Evolutionary conservation across 2,113 vertebrate species (phyloP).

Genomic region (Aix galericulata): DNA sequence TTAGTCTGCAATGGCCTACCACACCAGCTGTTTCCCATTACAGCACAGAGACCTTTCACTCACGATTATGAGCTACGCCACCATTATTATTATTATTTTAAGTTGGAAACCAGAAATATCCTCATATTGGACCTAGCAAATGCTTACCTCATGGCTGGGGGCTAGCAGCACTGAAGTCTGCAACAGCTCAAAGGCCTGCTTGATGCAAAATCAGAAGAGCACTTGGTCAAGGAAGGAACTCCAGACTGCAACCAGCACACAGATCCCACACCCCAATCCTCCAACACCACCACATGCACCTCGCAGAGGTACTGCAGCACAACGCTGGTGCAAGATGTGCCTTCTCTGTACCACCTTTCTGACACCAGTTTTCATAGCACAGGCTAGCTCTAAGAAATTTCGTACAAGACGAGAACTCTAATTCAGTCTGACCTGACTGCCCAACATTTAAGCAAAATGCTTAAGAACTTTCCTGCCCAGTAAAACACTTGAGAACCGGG

Average conservation of each 20-base stretch:
- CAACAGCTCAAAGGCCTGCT: not conserved
- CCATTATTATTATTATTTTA: not conserved
- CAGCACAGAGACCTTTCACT: slow-evolving; percentile 40
- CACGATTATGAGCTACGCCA: not conserved
- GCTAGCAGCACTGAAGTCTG: not conserved
- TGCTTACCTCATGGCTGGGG: slow-evolving; percentile 11
- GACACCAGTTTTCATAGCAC: not conserved
- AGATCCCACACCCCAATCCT: not conserved
- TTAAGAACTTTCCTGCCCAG: not conserved
- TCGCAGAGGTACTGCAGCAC: rapidly evolving
- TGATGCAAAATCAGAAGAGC: not conserved
- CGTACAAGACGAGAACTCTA: rapidly evolving
- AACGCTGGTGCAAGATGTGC: rapidly evolving
- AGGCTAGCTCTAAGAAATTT: not conserved
- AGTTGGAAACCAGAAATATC: slow-evolving; percentile 56
- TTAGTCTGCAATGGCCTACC: slow-evolving; percentile 22
- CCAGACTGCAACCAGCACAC: not conserved
- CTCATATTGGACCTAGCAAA: slow-evolving; percentile 29
- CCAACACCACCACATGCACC: rapidly evolving
- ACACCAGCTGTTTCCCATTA: slow-evolving; percentile 63
- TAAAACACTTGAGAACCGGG: not conserved
- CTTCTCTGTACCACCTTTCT: not conserved
- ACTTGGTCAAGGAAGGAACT: not conserved
- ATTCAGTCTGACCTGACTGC: not conserved
- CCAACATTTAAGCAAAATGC: not conserved